Conservation (phyloP, 2,888 invertebrate species). For the Atethmia centrago region DNA sequence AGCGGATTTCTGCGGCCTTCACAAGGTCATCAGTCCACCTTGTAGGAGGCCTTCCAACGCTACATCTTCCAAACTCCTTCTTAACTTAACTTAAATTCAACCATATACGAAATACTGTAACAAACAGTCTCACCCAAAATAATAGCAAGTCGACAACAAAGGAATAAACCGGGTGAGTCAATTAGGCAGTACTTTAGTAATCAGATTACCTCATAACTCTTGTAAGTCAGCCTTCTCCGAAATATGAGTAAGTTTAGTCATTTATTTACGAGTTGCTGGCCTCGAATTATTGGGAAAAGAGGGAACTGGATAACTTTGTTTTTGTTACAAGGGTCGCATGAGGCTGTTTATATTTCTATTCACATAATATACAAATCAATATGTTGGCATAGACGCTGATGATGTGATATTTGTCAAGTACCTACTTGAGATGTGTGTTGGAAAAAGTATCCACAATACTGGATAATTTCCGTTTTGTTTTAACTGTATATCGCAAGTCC, state of each 20-base stretch:
- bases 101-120: background rate
- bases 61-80: too few species aligned
- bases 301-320: conserved; percentile 30
- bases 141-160: conserved; percentile 21
- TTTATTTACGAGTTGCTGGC: conserved; percentile 51
- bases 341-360: background rate
- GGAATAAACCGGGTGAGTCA: conserved; percentile 7
- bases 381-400: background rate
- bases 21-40: too few species aligned
- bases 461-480: too few species aligned
- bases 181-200: conserved; percentile 37
- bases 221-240: conserved; percentile 2
- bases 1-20: too few species aligned
- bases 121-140: background rate
- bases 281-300: conserved; percentile 9
- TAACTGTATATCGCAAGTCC: too few species aligned
- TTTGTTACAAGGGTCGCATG: background rate
- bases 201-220: conserved; percentile 46
- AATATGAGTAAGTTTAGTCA: conserved; percentile 50
- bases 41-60: too few species aligned
- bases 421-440: too few species aligned
- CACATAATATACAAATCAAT: background rate
- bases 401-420: too few species aligned
- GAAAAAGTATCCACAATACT: too few species aligned
- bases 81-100: background rate